Evolutionary conservation across 2,888 invertebrate species (phyloP).

Genomic region (Odontocerum albicorne): DNA sequence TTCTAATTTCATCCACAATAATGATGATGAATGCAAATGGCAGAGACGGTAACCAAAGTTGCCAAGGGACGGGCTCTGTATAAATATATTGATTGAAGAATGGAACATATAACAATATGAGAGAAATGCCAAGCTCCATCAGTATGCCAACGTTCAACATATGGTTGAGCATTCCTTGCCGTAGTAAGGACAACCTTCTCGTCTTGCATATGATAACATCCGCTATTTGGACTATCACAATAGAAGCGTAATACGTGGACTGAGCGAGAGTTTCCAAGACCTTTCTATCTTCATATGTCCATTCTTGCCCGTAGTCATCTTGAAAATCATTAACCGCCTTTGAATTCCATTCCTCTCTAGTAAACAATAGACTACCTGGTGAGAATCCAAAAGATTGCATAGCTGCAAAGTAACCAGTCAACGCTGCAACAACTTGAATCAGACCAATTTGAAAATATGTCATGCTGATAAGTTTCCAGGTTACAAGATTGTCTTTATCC

Average conservation of each 20-base stretch:
- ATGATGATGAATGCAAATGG: slow-evolving; percentile 78
- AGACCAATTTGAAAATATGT: slow-evolving; percentile 86
- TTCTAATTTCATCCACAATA: slow-evolving; percentile 71
- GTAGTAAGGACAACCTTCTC: slow-evolving; percentile 68
- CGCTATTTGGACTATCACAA: slow-evolving; percentile 77
- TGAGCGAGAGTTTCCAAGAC: slow-evolving; percentile 72
- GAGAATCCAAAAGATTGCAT: slow-evolving; percentile 80
- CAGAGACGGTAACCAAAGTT: slow-evolving; percentile 70
- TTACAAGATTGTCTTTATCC: slow-evolving; percentile 57
- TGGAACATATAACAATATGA: slow-evolving; percentile 69
- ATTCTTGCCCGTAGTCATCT: slow-evolving; percentile 77
- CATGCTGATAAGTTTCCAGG: slow-evolving; percentile 68
- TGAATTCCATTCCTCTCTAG: slow-evolving; percentile 75
- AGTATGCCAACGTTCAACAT: slow-evolving; percentile 63
- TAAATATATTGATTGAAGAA: slow-evolving; percentile 67
- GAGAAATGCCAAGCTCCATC: slow-evolving; percentile 65
- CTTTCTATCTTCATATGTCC: slow-evolving; percentile 71
- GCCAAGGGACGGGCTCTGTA: slow-evolving; percentile 68
- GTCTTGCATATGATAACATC: slow-evolving; percentile 81
- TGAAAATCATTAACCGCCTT: slow-evolving; percentile 58
- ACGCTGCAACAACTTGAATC: slow-evolving; percentile 80
- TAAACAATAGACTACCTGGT: slow-evolving; percentile 64
- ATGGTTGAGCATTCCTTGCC: slow-evolving; percentile 76
- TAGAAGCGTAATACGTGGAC: slow-evolving; percentile 77
- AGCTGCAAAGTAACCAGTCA: slow-evolving; percentile 77